Evolutionary conservation across 2,113 vertebrate genomes (phyloP).

Genomic region (Myiozetetes cayanensis): DNA sequence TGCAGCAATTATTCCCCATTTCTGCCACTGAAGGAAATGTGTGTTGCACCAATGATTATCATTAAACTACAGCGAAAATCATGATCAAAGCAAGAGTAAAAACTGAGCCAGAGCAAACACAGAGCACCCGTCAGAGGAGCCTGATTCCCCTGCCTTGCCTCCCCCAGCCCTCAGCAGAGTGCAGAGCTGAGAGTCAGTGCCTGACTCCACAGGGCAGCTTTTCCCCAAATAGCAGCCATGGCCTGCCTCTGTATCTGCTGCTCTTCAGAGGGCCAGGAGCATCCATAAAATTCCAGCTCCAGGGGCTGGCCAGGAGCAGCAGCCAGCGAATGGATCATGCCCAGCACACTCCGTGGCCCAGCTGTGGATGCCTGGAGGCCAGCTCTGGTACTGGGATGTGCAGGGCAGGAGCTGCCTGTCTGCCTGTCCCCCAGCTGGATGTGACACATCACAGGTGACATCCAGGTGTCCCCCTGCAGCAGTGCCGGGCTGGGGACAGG

Average conservation of each 20-base stretch:
- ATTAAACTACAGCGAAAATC: neutral
- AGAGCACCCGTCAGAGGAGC: neutral
- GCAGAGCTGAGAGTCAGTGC: neutral
- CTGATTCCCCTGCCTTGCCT: neutral
- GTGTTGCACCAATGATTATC: neutral
- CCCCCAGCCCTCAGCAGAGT: neutral
- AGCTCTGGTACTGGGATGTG: fast-evolving
- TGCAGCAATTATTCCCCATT: neutral
- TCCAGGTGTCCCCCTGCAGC: fast-evolving
- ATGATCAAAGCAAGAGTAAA: neutral
- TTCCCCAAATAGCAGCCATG: neutral
- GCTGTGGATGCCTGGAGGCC: neutral
- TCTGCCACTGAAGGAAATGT: neutral
- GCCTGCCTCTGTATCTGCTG: neutral
- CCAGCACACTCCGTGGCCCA: neutral
- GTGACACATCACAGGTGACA: fast-evolving
- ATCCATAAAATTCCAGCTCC: neutral
- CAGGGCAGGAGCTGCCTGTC: neutral
- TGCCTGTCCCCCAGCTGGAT: neutral
- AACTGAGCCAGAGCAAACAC: neutral
- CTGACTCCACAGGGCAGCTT: neutral
- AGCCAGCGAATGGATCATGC: neutral
- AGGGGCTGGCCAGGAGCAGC: neutral
- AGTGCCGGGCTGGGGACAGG: neutral
- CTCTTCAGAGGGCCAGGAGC: neutral